Base-by-base conservation (phyloP, 2,888 invertebrate species). In the Dynastes maya region DNA sequence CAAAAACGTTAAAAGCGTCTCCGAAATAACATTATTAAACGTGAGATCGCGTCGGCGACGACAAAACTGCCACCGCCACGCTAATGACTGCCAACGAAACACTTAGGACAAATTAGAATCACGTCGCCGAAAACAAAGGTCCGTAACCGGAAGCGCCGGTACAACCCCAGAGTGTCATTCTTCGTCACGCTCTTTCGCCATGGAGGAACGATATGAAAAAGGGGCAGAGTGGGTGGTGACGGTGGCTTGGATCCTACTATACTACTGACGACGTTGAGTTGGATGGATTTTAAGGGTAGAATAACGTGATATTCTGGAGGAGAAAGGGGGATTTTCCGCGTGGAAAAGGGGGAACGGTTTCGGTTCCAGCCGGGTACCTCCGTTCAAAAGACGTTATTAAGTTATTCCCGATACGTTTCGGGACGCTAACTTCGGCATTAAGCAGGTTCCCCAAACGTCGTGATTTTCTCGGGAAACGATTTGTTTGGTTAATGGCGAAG, bases 81-180 rank as follows among this genome's bases (percentile, higher is more conserved):
- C 37, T 78, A 55, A 55, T 75, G 74, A 79, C 75, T 63, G 76
- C 49, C 78, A 16, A 53, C 65, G 79, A 78, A 79, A 80, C 82
- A 83, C 85, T 85, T 82, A 81, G 83, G 83, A 84, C 84, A 86
- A 86, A 86, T 87, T 86, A 86, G 85, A 83, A 84, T 84, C 83
- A 82, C 82, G 83, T 82, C 83, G 82, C 45, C 8, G 83, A 83
- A 86, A 84, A 86, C 86, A 86, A 87, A 85, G 84, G 86, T 55
- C n/a, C 53, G 82, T 79, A 78, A 82, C 82, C 82, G 83, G 83
- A 85, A 84, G 82, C 82, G 81, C 5, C 83, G 83, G 37, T 8
- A 8, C 84, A 86, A 86, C 85, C 85, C 83, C 84, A 51, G 83
- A 85, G 84, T 85, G 86, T 85, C 85, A 85, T 84, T 83, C 84